Evolutionary conservation across 2,888 invertebrate species (phyloP), one percentile per base, ranked within the genome.

Genomic region (Lycaena phlaeas): DNA sequence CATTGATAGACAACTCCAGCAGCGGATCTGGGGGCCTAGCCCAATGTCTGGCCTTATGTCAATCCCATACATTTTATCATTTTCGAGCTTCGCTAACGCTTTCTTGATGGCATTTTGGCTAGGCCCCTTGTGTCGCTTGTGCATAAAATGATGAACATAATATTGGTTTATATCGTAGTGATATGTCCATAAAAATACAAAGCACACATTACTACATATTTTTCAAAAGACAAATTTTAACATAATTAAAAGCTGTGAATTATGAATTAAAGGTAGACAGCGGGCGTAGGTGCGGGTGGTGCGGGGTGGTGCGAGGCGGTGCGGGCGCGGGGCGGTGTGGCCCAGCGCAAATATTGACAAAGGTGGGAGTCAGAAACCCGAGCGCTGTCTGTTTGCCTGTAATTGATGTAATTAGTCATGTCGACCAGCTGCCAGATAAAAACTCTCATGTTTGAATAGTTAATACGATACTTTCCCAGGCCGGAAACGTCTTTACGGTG

Each of bases 321-420:
- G 37, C n/a, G n/a, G n/a, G n/a, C n/a, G n/a, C 49, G 50, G 44
- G 44, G 49, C 47, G 51, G 46, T 52, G 52, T 53, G 57, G 61
- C 64, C 54, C 64, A 54, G 53, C 47, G 66, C 75, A 74, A 84
- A 84, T 82, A 84, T 82, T 84, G 68, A 81, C 74, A 73, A 76
- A 82, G 82, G 82, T 79, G 78, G 77, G 70, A 64, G 69, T n/a
- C 68, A 59, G 79, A 72, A 82, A 81, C 76, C 77, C 64, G 76
- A 82, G 66, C 69, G 50, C 54, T 48, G 53, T 58, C 54, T 81
- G 75, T 81, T 82, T 79, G 68, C 69, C 73, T 73, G 75, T 82
- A 79, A 84, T 84, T 82, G 84, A 81, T 74, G 84, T 84, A 84
- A 84, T 84, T 84, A 82, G 84, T 82, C 81, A 81, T 81, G 79